A percentile compares a stretch with the other conserved stretches of the same genome.
phyloP scores from a whole-genome alignment of 35 echinoderm and acorn worm genomes.

The Heliocidaris erythrogramma region DNA sequence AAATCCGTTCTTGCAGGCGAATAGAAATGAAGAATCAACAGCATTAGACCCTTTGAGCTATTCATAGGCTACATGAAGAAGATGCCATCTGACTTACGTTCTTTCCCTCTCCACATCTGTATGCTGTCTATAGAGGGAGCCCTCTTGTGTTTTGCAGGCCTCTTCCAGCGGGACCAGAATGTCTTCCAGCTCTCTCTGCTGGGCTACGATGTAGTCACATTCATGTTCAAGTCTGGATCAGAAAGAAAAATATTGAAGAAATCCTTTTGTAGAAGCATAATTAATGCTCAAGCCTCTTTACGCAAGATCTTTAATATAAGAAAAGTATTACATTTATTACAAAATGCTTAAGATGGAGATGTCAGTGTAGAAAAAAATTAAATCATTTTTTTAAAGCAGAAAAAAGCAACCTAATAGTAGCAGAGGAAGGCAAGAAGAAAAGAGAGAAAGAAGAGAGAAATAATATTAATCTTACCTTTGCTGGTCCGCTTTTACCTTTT shows the following conservation, averaged over 20 bases:
- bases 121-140: slow-evolving; percentile 86
- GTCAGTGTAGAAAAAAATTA: too few relatives aligned
- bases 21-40: too few relatives aligned
- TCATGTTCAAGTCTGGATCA: slow-evolving; percentile 84
- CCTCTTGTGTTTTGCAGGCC: slow-evolving; percentile 56
- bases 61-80: neutral
- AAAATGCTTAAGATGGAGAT: too few relatives aligned
- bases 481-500: slow-evolving; percentile 94
- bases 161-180: slow-evolving; percentile 93
- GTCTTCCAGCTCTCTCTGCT: slow-evolving; percentile 95
- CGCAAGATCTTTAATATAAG: too few relatives aligned
- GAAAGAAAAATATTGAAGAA: slow-evolving; percentile 71
- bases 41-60: neutral
- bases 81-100: slow-evolving; percentile 63
- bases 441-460: neutral
- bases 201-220: slow-evolving; percentile 89
- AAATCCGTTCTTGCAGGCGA: too few relatives aligned
- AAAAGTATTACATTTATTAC: too few relatives aligned
- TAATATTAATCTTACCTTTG: slow-evolving; percentile 63
- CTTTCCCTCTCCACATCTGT: slow-evolving; percentile 93
- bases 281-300: too few relatives aligned
- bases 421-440: neutral
- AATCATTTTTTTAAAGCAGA: too few relatives aligned
- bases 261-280: slow-evolving; percentile 56
- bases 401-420: too few relatives aligned